A percentile compares a stretch with the other conserved stretches of the same genome.
These are phyloP conservation scores for Drosophila nannoptera DNA, from an alignment of 1,140 invertebrate species.

Conservation along the genomic window DNA sequence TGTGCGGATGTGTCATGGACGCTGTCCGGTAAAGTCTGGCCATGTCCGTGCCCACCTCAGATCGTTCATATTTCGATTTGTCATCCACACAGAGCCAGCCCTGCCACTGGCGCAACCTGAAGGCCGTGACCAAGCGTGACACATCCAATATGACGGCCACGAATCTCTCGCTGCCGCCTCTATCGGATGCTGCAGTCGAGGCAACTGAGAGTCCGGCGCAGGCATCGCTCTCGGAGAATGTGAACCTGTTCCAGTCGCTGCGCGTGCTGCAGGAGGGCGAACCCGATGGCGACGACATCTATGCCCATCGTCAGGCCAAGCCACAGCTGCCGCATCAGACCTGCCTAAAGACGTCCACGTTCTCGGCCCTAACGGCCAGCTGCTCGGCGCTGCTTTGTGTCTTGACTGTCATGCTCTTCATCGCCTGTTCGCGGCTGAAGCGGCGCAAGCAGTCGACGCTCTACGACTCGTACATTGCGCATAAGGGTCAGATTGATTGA, in stretches of 20 bases:
- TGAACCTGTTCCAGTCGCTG: conserved; percentile 92
- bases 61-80: neutral
- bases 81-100: conserved; percentile 88
- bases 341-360: conserved; percentile 87
- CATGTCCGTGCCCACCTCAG: too few relatives aligned
- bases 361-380: conserved; percentile 86
- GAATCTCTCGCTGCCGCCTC: conserved; percentile 49
- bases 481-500: conserved; percentile 79
- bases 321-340: conserved; percentile 81
- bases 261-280: conserved; percentile 92
- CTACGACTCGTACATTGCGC: conserved; percentile 75
- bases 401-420: conserved; percentile 84
- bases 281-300: conserved; percentile 82
- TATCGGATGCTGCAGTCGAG: conserved; percentile 49
- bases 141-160: conserved; percentile 77
- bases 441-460: conserved; percentile 77
- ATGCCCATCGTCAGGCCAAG: conserved; percentile 63
- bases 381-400: conserved; percentile 85
- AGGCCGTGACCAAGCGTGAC: conserved; percentile 85
- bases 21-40: conserved; percentile 85
- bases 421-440: conserved; percentile 86
- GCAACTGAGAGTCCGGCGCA: conserved; percentile 44
- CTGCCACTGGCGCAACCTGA: conserved; percentile 94
- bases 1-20: conserved; percentile 95
- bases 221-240: conserved; percentile 86